Evolutionary conservation across 2,113 vertebrate genomes (phyloP).

Genomic region (Tauraco erythrolophus): DNA sequence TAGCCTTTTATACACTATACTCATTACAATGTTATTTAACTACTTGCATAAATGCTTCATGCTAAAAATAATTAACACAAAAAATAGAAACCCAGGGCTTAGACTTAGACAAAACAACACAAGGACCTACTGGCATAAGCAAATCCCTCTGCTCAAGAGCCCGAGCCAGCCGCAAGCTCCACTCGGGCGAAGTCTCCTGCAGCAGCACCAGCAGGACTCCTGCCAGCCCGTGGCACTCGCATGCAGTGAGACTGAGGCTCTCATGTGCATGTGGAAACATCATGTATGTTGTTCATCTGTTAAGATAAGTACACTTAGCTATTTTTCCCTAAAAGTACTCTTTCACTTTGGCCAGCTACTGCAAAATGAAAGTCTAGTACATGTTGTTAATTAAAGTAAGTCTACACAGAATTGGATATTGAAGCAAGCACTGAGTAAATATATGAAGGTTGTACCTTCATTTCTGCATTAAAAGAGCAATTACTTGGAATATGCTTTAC

Average conservation of each 20-base stretch:
- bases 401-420: neutral
- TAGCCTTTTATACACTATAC: neutral
- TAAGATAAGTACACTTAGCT: neutral
- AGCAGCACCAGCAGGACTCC: neutral
- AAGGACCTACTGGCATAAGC: neutral
- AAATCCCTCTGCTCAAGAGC: neutral
- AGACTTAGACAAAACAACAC: neutral
- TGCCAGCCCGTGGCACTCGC: accelerated
- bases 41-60: neutral
- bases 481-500: neutral
- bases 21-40: neutral
- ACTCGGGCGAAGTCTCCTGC: neutral
- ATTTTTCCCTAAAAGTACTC: neutral
- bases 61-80: neutral
- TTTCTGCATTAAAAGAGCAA: slow-evolving; percentile 62
- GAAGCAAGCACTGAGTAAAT: slow-evolving; percentile 3
- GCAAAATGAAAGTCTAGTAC: neutral
- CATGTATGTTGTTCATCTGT: neutral
- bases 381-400: neutral
- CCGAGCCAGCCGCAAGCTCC: neutral
- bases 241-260: neutral
- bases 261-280: accelerated
- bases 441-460: neutral
- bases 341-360: neutral
- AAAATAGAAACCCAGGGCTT: neutral